phyloP scores from a whole-genome alignment of 1,140 invertebrate species.

The Euwallacea similis region DNA sequence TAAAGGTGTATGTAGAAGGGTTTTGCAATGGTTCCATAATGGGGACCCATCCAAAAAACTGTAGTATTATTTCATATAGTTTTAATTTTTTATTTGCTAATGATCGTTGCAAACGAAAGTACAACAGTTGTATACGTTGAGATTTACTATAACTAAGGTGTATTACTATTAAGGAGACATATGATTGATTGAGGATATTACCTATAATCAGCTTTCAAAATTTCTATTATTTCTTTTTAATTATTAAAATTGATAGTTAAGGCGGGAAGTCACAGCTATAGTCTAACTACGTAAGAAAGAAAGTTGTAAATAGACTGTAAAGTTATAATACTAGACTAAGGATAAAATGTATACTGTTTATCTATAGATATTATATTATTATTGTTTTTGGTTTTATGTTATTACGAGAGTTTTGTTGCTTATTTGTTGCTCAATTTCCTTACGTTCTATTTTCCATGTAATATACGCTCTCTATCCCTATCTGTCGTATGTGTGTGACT shows the following conservation, averaged over 20 bases:
- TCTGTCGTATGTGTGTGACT: slow-evolving; percentile 54
- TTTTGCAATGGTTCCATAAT: background rate
- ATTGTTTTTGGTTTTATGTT: slow-evolving; percentile 51
- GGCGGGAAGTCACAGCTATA: background rate
- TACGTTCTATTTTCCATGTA: slow-evolving; percentile 51
- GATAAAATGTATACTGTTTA: slow-evolving; percentile 54
- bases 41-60: background rate
- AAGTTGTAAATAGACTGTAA: slow-evolving; percentile 52
- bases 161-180: too few relatives aligned
- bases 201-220: too few relatives aligned
- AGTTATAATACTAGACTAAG: slow-evolving; percentile 51
- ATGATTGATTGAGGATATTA: too few relatives aligned
- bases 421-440: slow-evolving; percentile 55
- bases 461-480: slow-evolving; percentile 47
- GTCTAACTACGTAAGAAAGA: slow-evolving; percentile 2
- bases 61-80: slow-evolving; percentile 29
- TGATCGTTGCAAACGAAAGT: slow-evolving; percentile 51
- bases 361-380: slow-evolving; percentile 46
- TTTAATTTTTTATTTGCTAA: slow-evolving; percentile 29
- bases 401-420: slow-evolving; percentile 53
- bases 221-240: too few relatives aligned
- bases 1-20: too few relatives aligned
- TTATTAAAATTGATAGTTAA: too few relatives aligned
- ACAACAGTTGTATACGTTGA: slow-evolving; percentile 54
- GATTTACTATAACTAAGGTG: slow-evolving; percentile 40